Evolutionary conservation across 2,113 vertebrate genomes (phyloP), one percentile per base, ranked within the genome.

Genomic region (Hyperopisus bebe): DNA sequence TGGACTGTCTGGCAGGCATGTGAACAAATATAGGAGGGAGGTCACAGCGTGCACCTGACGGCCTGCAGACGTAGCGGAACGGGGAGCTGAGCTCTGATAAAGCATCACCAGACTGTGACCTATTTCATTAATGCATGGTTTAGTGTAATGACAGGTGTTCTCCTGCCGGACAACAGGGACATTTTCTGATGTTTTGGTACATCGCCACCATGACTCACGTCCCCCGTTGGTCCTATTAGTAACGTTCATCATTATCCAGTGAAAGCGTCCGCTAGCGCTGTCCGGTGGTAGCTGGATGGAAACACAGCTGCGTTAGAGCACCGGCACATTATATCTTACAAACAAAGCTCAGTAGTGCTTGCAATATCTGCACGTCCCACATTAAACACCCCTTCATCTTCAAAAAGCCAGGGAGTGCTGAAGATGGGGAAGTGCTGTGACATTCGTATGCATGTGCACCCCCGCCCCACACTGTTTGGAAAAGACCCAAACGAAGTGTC

Each of bases 301-400:
- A 84, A 84, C 44, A 27, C 21, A 84, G 44, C 44, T 24, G 44
- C 3, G 5, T 84, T 47, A 11, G 10, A 24, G 82, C 8, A 42
- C 42, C 17, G 8, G 19, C 24, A 21, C 58, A 11, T 70, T 27
- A n/a, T 17, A n/a, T 27, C 70, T 53, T 27, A 50, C 62, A 80
- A 66, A 66, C 46, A 44, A 48, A 27, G 46, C 44, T 15, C 24
- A 27, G 15, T 47, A 77, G 10, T 10, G 15, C 46, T 80, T 0
- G 66, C 42, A 13, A 35, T 19, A 17, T 31, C 46, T 5, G 46
- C 31, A 80, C 17, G 47, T 35, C 53, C 77, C 89, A 58, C 48
- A 66, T 84, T 55, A 80, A 62, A 53, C 74, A 80, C 74, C n/a
- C 39, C 66, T 88, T 88, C 87, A 88, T 88, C 51, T 62, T 88